Base-by-base conservation (phyloP, 2,797 vertebrate species). In the Loriculus beryllinus region DNA sequence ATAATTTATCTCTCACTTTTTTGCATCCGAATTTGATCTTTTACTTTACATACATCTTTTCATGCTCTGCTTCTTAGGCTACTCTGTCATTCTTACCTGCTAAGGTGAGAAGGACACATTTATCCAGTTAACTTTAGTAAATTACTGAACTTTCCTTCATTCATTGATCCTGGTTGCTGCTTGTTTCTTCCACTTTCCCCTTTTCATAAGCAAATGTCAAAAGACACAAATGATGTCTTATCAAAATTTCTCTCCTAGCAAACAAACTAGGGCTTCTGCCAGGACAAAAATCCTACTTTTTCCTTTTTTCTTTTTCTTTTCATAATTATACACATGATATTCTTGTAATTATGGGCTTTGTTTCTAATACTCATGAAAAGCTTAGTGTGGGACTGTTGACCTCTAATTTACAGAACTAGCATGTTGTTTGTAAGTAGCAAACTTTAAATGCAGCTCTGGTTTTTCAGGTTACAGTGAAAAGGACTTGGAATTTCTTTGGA, bases 251-350 rank as follows among this genome's bases (percentile, higher is more conserved):
- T 90, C 0, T 40, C 9, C 60, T 22, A 28, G 28, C 45, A 54
- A 78, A 54, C 11, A 42, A 71, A 40, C 25, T 2, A 59, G 16
- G 14, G 18, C n/a, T 87, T 93, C 68, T 82, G 23, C 81, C 28
- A 52, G n/a, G 52, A 74, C 12, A 23, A 33, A 87, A 56, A 35
- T 57, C n/a, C n/a, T 23, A 9, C 9, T 11, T 23, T 23, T 57
- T 56, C 14, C 4, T 48, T 8, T 23, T 57, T 56, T 25, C 4
- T 48, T 8, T 21, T 6, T 45, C 26, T 86, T 84, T 83, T 85
- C 7, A 3, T 64, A 65, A 64, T 78, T 33, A 52, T 9, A 26
- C 5, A 7, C 0, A 0, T 31, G 5, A 12, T 60, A 9, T 37
- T 80, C 5, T 57, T 92, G 14, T 63, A 45, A 35, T 35, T 39